Conservation (phyloP, 2,113 vertebrate species). For the Python bivittatus region DNA sequence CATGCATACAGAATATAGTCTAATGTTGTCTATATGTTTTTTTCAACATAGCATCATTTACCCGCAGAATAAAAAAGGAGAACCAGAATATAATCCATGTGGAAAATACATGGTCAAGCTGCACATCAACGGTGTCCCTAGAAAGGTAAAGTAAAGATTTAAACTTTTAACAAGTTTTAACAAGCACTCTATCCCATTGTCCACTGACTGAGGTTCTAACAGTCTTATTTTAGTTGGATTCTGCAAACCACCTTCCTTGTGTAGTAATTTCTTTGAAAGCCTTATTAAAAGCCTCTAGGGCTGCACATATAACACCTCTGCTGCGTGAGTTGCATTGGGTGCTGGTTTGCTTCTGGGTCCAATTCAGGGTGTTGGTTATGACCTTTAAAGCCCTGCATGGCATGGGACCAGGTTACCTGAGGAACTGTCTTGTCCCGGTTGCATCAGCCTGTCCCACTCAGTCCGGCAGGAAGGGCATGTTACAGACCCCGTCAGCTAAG, state of each 20-base stretch:
- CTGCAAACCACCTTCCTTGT: not conserved
- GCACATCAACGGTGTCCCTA: constrained; percentile 96
- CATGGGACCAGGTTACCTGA: too few species aligned
- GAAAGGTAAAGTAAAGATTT: constrained; percentile 87
- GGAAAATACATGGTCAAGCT: constrained; percentile 99
- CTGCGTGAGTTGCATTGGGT: too few species aligned
- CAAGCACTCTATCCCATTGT: not conserved
- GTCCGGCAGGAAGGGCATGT: too few species aligned
- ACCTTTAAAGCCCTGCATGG: too few species aligned
- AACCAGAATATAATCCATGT: constrained; percentile 97
- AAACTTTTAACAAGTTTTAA: not conserved
- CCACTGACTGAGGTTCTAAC: not conserved
- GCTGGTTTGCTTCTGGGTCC: too few species aligned
- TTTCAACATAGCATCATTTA: constrained; percentile 89
- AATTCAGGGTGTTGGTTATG: too few species aligned
- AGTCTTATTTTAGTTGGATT: not conserved
- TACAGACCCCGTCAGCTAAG: too few species aligned
- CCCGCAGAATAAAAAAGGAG: constrained; percentile 94
- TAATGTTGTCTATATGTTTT: constrained; percentile 31
- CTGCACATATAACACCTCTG: too few species aligned
- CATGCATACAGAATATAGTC: not conserved
- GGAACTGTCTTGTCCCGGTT: too few species aligned
- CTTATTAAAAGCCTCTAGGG: too few species aligned
- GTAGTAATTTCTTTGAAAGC: not conserved
- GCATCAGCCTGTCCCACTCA: too few species aligned